phyloP scores from a whole-genome alignment of 2,888 invertebrate genomes.

The Tribolium freemani region DNA sequence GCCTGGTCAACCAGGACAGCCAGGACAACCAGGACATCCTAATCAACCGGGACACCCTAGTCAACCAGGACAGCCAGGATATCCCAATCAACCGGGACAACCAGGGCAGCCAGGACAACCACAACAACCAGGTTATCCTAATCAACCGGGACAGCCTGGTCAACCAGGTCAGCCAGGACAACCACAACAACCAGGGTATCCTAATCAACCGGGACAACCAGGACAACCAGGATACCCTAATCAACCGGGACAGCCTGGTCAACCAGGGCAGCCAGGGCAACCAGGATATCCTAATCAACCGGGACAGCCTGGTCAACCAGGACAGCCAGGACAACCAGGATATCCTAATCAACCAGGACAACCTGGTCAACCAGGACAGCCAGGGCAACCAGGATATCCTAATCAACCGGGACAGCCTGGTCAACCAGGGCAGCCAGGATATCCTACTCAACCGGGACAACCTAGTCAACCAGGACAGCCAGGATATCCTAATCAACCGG shows the following conservation, averaged over 20 bases:
- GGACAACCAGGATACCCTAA: background rate
- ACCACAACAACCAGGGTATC: background rate
- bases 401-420: conserved; percentile 40
- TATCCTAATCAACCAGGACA: conserved; percentile 3
- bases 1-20: conserved; percentile 43
- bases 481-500: background rate
- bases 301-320: conserved; percentile 2
- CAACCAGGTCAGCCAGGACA: conserved; percentile 6
- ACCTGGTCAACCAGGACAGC: conserved; percentile 13
- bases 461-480: conserved; percentile 45
- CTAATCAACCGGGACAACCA: background rate
- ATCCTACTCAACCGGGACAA: conserved; percentile 47
- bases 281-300: conserved; percentile 67
- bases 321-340: background rate
- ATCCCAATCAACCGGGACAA: background rate
- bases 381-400: conserved; percentile 27
- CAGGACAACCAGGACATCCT: conserved; percentile 14
- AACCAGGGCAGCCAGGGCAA: conserved; percentile 70
- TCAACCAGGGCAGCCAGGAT: conserved; percentile 31
- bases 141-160: conserved; percentile 42
- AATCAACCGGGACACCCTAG: background rate
- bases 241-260: conserved; percentile 17
- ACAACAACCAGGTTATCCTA: conserved; percentile 18
- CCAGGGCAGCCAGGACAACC: conserved; percentile 22
- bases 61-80: background rate